Conservation (phyloP, 2,797 vertebrate genomes). For the Sebastes vulpes region DNA sequence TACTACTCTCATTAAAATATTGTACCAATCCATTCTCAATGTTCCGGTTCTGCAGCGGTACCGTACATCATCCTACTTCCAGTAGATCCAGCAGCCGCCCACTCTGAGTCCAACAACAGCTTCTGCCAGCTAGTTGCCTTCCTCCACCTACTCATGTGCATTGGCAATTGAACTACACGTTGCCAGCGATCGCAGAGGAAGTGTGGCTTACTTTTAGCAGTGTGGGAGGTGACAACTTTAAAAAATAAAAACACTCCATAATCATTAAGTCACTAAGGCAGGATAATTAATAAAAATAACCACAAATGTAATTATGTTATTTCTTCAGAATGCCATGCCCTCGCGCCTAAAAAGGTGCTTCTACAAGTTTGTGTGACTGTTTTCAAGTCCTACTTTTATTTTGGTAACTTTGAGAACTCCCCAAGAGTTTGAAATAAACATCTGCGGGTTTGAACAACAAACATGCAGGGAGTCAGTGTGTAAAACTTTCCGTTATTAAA, state of each 20-base stretch:
- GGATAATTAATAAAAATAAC: slow-evolving; percentile 12
- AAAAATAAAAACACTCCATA: slow-evolving; percentile 22
- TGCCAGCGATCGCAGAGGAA: slow-evolving; percentile 28
- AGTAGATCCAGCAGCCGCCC: slow-evolving; percentile 57
- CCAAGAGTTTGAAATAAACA: not conserved
- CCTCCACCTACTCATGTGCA: slow-evolving; percentile 60
- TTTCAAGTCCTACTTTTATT: not conserved
- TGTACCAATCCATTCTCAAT: slow-evolving; percentile 21
- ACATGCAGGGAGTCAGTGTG: not conserved
- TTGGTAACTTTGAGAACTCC: not conserved
- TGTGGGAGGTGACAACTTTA: slow-evolving; percentile 71
- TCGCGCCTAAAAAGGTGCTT: not conserved
- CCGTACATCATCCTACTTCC: slow-evolving; percentile 25
- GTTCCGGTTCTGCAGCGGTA: slow-evolving; percentile 18
- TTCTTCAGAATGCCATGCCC: not conserved
- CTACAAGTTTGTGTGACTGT: not conserved
- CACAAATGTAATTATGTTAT: not conserved
- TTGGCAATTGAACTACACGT: slow-evolving; percentile 33
- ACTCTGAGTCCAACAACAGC: slow-evolving; percentile 47
- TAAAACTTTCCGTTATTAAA: not conserved
- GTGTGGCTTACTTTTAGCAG: slow-evolving; percentile 52
- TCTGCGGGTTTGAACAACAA: not conserved
- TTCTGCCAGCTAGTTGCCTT: slow-evolving; percentile 60
- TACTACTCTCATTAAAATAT: not conserved
- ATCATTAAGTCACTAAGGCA: slow-evolving; percentile 24